A percentile compares a stretch with the other conserved stretches of the same genome.
Evolutionary conservation across 2,797 vertebrate genomes (phyloP).

Genomic region (Cuniculus paca): DNA sequence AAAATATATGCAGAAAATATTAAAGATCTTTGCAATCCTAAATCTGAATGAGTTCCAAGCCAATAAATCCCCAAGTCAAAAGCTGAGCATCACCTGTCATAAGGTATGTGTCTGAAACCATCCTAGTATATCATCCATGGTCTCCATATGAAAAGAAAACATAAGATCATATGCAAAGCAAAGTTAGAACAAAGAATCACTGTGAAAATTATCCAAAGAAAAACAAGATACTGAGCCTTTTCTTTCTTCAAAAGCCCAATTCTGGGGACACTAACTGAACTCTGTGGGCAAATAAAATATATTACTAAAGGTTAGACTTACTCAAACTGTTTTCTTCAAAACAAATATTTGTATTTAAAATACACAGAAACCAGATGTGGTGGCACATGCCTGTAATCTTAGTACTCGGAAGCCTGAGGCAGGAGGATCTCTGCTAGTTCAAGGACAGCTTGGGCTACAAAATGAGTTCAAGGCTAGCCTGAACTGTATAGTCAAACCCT

Average conservation of each 20-base stretch:
- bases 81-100: background rate
- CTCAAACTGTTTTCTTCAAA: background rate
- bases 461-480: too few relatives aligned
- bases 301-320: conserved; percentile 26
- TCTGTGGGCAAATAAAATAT: background rate
- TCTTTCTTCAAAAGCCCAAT: conserved; percentile 45
- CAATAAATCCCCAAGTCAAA: conserved; percentile 26
- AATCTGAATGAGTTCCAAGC: background rate
- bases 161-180: background rate
- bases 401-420: too few relatives aligned
- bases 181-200: background rate
- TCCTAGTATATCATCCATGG: background rate
- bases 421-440: too few relatives aligned
- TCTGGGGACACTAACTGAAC: conserved; percentile 7
- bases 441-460: too few relatives aligned
- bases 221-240: background rate
- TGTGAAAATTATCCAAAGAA: background rate
- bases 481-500: too few relatives aligned
- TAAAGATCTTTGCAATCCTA: background rate
- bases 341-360: conserved; percentile 29
- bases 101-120: background rate
- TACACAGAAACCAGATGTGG: background rate
- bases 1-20: conserved; percentile 1
- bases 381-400: too few relatives aligned
- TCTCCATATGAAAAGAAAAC: conserved; percentile 14